Conservation (phyloP, 2,797 vertebrate genomes). For the Tadarida brasiliensis region DNA sequence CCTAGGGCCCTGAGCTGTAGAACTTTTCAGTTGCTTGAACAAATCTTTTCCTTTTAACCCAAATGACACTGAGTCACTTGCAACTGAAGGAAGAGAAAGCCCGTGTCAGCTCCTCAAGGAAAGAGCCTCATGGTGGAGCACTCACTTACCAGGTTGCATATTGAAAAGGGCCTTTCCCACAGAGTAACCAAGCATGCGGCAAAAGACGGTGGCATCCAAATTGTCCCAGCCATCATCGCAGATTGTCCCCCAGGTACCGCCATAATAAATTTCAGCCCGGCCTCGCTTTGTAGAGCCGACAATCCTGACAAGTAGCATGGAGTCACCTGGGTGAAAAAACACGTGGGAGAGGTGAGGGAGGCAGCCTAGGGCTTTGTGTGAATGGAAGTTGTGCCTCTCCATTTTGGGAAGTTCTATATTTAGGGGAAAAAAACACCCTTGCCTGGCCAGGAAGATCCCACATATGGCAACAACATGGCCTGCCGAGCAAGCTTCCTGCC, state of each 20-base stretch:
- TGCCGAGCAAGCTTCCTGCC: accelerated
- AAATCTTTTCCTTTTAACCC: background rate
- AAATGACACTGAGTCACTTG: background rate
- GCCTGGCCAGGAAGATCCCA: background rate
- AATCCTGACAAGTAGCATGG: accelerated
- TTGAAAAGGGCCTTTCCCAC: accelerated
- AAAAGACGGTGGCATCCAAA: conserved; percentile 89
- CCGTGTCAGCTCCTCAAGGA: too few species aligned
- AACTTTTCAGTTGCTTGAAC: background rate
- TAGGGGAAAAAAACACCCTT: background rate
- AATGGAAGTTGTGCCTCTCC: background rate
- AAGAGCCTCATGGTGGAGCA: background rate
- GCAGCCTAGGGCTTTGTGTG: accelerated
- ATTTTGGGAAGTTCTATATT: background rate
- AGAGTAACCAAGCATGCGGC: conserved; percentile 91
- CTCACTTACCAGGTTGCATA: conserved; percentile 89
- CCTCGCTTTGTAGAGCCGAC: conserved; percentile 77
- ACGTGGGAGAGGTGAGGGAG: accelerated
- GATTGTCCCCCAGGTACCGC: conserved; percentile 91
- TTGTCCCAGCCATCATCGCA: conserved; percentile 91
- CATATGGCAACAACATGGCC: accelerated
- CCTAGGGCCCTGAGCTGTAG: background rate
- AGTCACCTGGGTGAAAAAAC: background rate
- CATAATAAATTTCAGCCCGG: conserved; percentile 90
- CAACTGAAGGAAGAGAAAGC: background rate